Percentiles rank a stretch among this genome's conserved stretches.
Conservation (phyloP, 2,888 invertebrate genomes). For the Liopterus haemorrhoidalis region DNA sequence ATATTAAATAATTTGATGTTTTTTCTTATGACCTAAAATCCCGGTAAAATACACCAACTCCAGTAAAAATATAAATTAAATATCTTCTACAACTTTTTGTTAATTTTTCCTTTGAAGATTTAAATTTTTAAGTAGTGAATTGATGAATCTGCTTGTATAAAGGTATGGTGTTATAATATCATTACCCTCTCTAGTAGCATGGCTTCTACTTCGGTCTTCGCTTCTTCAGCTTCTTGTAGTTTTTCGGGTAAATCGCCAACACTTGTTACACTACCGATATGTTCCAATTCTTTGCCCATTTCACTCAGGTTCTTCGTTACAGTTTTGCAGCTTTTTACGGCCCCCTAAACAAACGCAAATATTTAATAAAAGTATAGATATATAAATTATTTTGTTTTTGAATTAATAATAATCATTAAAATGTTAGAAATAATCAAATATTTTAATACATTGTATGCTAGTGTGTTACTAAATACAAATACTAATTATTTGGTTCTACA, state of each 20-base stretch:
- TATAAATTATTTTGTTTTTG: not conserved
- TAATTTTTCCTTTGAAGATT: not conserved
- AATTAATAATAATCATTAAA: not conserved
- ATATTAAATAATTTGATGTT: too few relatives aligned
- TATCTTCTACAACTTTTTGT: not conserved
- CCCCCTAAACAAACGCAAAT: slow-evolving; percentile 53
- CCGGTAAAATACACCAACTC: too few relatives aligned
- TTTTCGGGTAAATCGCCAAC: slow-evolving; percentile 80
- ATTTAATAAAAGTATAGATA: slow-evolving; percentile 7
- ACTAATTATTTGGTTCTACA: too few relatives aligned
- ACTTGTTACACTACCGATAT: slow-evolving; percentile 75
- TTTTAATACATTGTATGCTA: too few relatives aligned
- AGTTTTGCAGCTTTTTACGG: slow-evolving; percentile 83
- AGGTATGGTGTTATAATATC: too few relatives aligned
- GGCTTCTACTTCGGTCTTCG: slow-evolving; percentile 78
- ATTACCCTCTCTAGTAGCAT: slow-evolving; percentile 78
- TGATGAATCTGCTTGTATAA: slow-evolving; percentile 1
- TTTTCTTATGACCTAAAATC: too few relatives aligned
- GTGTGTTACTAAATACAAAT: too few relatives aligned
- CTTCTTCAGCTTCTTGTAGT: slow-evolving; percentile 79
- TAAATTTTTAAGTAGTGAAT: too few relatives aligned
- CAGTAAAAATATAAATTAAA: not conserved
- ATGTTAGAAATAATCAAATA: not conserved
- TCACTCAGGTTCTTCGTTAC: slow-evolving; percentile 83
- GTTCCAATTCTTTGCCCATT: slow-evolving; percentile 85